Conservation (phyloP, 2,797 vertebrate species). For the Salarias fasciatus region DNA sequence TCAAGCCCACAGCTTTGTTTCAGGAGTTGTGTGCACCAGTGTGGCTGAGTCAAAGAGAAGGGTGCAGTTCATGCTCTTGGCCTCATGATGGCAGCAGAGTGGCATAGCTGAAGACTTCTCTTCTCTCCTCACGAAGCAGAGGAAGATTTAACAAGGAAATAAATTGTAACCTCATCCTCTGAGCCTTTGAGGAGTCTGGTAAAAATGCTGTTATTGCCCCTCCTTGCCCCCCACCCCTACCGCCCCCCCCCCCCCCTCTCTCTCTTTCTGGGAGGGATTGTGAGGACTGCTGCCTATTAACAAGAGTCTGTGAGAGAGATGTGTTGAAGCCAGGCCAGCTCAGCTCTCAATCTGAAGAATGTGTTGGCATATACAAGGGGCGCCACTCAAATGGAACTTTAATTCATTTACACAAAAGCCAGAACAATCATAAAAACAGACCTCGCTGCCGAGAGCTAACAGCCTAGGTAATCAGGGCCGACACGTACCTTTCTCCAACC, state of each 20-base stretch:
- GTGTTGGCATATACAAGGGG: slow-evolving; percentile 82
- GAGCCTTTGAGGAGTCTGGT: slow-evolving; percentile 70
- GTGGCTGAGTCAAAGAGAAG: background rate
- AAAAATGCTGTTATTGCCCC: slow-evolving; percentile 60
- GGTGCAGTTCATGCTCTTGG: slow-evolving; percentile 6
- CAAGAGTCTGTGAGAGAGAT: slow-evolving; percentile 75
- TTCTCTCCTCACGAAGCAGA: background rate
- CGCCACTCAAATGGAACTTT: slow-evolving; percentile 81
- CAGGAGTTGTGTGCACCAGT: no score
- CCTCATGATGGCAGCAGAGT: slow-evolving; percentile 78
- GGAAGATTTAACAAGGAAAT: slow-evolving; percentile 64
- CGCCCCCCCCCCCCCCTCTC: background rate
- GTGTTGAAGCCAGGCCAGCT: slow-evolving; percentile 74
- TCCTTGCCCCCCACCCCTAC: slow-evolving; percentile 38
- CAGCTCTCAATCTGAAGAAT: slow-evolving; percentile 79
- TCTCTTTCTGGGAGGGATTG: slow-evolving; percentile 59
- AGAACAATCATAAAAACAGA: slow-evolving; percentile 77
- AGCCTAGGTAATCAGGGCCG: slow-evolving; percentile 67
- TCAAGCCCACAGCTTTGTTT: no score
- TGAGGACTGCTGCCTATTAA: slow-evolving; percentile 76
- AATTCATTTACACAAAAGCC: slow-evolving; percentile 79
- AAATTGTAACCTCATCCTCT: slow-evolving; percentile 74
- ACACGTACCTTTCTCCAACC: slow-evolving; percentile 69
- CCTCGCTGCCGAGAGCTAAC: slow-evolving; percentile 69
- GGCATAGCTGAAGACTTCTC: slow-evolving; percentile 13